These are phyloP conservation scores for Amaurobius ferox DNA, from an alignment of 2,888 invertebrate genomes.

Conservation along the genomic window DNA sequence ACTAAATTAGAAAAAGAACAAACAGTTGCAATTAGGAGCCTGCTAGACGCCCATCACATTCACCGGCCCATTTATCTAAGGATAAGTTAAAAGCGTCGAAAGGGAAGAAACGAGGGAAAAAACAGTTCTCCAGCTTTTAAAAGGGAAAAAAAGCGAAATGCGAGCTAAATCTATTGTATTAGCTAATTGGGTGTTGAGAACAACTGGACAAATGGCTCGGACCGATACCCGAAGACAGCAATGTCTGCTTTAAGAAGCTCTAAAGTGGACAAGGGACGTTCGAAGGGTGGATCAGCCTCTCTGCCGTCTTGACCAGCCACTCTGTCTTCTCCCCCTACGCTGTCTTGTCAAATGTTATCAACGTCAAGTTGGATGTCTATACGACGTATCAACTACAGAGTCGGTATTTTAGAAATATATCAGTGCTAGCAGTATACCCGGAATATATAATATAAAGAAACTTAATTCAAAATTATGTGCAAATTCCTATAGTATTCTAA, in stretches of 20 bases:
- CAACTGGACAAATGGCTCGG: slow-evolving; percentile 44
- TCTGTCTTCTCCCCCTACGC: slow-evolving; percentile 36
- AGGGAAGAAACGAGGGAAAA: slow-evolving; percentile 4
- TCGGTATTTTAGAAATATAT: no score
- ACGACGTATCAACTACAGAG: no score
- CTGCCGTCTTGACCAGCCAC: background rate
- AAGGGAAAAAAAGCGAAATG: slow-evolving; percentile 42
- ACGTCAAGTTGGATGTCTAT: slow-evolving; percentile 20
- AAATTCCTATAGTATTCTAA: no score
- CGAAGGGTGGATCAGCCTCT: slow-evolving; percentile 32
- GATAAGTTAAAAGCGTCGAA: slow-evolving; percentile 15
- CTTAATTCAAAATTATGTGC: no score
- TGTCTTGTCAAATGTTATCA: slow-evolving; percentile 48
- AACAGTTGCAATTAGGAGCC: slow-evolving; percentile 56
- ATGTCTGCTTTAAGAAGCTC: slow-evolving; percentile 43
- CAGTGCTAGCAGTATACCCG: no score
- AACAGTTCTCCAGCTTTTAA: slow-evolving; percentile 24
- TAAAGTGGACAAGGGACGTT: slow-evolving; percentile 37
- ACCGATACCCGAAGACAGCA: slow-evolving; percentile 34
- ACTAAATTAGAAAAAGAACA: slow-evolving; percentile 36
- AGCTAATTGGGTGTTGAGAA: slow-evolving; percentile 68
- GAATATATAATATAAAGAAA: no score
- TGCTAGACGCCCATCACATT: slow-evolving; percentile 43
- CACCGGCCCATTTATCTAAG: slow-evolving; percentile 45
- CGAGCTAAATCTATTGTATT: slow-evolving; percentile 68